Conservation (phyloP, 2,888 invertebrate species). For the Drosophila affinis region DNA sequence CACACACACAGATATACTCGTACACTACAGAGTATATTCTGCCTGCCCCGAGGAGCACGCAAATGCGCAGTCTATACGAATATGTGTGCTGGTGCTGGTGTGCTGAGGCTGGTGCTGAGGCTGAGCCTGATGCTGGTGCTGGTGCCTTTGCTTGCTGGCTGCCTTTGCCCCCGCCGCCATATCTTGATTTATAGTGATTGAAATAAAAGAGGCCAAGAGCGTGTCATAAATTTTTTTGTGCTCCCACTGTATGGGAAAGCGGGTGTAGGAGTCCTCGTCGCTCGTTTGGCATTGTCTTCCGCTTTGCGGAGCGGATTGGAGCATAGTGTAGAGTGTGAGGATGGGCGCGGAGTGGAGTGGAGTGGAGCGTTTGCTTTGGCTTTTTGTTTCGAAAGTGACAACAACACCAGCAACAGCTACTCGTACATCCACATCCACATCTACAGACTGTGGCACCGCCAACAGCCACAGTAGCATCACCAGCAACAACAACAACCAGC, state of each 20-base stretch:
- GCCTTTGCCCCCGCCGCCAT: constrained; percentile 52
- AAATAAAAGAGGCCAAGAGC: constrained; percentile 79
- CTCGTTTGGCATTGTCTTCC: constrained; percentile 77
- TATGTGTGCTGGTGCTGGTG: constrained; percentile 29
- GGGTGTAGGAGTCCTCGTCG: constrained; percentile 41
- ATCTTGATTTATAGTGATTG: constrained; percentile 81
- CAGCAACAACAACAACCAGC: constrained; percentile 34
- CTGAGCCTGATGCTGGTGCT: constrained; percentile 36
- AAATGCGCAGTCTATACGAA: constrained; percentile 62
- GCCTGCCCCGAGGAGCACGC: constrained; percentile 55
- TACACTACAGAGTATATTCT: neutral
- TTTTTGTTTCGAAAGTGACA: constrained; percentile 70
- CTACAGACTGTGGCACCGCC: neutral
- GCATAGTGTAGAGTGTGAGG: neutral
- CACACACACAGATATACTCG: constrained; percentile 19
- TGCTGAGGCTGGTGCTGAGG: constrained; percentile 38
- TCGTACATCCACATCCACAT: neutral
- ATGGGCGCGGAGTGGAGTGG: neutral
- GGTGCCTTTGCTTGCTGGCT: constrained; percentile 28
- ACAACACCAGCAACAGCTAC: constrained; percentile 18
- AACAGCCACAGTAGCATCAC: constrained; percentile 41
- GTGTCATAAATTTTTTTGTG: constrained; percentile 76
- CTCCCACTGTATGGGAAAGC: constrained; percentile 41
- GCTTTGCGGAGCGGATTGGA: constrained; percentile 44
- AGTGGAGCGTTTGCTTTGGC: constrained; percentile 37